A percentile compares a stretch with the other conserved stretches of the same genome.
These are phyloP conservation scores for Drosophila neonasuta DNA, from an alignment of 2,888 invertebrate species.

Conservation along the genomic window DNA sequence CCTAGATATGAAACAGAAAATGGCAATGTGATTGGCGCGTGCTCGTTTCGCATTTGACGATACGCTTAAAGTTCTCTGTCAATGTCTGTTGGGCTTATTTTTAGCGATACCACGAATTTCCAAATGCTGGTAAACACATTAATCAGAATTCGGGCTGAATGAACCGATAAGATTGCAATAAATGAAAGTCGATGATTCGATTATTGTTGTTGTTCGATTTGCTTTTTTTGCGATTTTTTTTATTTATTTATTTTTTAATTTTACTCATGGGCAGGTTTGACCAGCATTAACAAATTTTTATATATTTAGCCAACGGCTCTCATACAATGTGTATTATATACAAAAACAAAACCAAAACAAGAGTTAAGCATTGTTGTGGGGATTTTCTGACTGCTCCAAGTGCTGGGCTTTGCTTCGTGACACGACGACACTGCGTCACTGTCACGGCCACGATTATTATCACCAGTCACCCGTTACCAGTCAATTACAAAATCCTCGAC, in stretches of 20 bases:
- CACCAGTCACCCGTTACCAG: not conserved
- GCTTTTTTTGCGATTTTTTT: constrained; percentile 3
- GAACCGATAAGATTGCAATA: constrained; percentile 22
- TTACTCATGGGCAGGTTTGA: constrained; percentile 45
- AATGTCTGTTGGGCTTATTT: constrained; percentile 21
- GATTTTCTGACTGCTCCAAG: not conserved
- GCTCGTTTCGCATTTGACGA: constrained; percentile 12
- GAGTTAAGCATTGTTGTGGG: constrained; percentile 15
- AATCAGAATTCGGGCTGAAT: constrained; percentile 29
- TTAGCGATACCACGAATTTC: constrained; percentile 21
- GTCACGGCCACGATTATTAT: constrained; percentile 9
- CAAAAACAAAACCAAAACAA: constrained; percentile 41
- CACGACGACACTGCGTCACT: constrained; percentile 47
- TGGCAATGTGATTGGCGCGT: constrained; percentile 39
- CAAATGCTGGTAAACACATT: constrained; percentile 49
- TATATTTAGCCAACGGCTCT: constrained; percentile 51
- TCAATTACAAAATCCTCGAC: not conserved
- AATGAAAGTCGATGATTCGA: constrained; percentile 19
- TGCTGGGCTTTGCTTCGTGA: constrained; percentile 6
- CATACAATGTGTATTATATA: constrained; percentile 30
- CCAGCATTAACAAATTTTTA: constrained; percentile 34
- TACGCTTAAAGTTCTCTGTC: not conserved
- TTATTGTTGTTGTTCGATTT: constrained; percentile 22
- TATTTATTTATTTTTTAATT: constrained; percentile 2
- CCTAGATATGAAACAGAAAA: constrained; percentile 5